Percentiles rank a stretch among this genome's conserved stretches.
These are phyloP conservation scores for Morpho helenor DNA, from an alignment of 2,888 invertebrate genomes.

Conservation along the genomic window DNA sequence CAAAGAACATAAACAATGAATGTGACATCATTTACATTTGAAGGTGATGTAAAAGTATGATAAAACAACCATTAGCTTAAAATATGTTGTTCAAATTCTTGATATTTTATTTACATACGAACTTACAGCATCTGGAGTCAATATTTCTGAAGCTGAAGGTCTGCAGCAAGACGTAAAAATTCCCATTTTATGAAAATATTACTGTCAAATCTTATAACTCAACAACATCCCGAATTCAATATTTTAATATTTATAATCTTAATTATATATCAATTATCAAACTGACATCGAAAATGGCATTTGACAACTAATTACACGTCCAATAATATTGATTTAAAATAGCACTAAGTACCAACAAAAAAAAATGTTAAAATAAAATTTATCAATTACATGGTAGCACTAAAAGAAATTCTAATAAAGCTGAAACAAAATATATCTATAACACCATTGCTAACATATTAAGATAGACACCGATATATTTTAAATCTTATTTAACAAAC, in stretches of 20 bases:
- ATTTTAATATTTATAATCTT: too few relatives aligned
- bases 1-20: too few relatives aligned
- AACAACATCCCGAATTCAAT: too few relatives aligned
- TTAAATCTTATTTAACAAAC: conserved; percentile 39
- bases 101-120: conserved; percentile 1
- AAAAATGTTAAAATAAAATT: too few relatives aligned
- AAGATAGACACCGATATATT: conserved; percentile 2
- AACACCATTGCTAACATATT: background rate
- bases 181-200: conserved; percentile 55
- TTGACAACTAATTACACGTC: conserved; percentile 19
- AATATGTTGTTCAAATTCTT: background rate
- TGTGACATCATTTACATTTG: too few relatives aligned
- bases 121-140: conserved; percentile 80
- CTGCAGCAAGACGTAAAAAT: conserved; percentile 75
- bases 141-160: conserved; percentile 75
- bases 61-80: background rate
- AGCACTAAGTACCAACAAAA: too few relatives aligned
- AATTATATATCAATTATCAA: background rate
- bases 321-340: conserved; percentile 14
- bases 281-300: conserved; percentile 23
- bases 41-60: too few relatives aligned
- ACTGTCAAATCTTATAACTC: background rate
- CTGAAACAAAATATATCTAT: too few relatives aligned
- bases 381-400: too few relatives aligned
- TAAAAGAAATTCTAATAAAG: too few relatives aligned